Conservation (phyloP, 1,140 invertebrate species). For the Drosophila guanche region DNA sequence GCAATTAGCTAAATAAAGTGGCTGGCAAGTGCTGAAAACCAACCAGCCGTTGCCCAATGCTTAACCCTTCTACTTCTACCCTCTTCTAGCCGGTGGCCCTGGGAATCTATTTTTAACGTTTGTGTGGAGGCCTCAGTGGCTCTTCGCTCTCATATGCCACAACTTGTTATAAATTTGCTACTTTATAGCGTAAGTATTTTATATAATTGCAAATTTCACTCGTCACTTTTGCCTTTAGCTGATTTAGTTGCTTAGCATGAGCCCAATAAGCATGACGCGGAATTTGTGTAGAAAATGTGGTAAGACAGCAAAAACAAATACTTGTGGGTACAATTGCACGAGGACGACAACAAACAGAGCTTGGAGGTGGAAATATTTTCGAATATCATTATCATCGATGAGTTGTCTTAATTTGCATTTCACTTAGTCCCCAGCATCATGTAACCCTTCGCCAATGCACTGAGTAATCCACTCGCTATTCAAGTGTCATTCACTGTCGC, state of each 20-base stretch:
- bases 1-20: constrained; percentile 70
- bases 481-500: constrained; percentile 48
- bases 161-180: constrained; percentile 47
- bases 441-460: constrained; percentile 33
- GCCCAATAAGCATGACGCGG: constrained; percentile 65
- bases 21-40: constrained; percentile 37
- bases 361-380: not conserved
- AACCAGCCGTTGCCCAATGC: constrained; percentile 43
- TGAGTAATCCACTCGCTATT: constrained; percentile 8
- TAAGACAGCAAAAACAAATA: constrained; percentile 14
- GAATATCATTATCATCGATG: constrained; percentile 19
- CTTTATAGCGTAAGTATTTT: constrained; percentile 43
- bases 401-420: constrained; percentile 38
- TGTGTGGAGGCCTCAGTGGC: constrained; percentile 6
- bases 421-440: constrained; percentile 15
- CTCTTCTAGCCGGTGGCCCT: constrained; percentile 31
- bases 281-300: constrained; percentile 43
- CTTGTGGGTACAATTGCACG: too few relatives aligned
- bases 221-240: constrained; percentile 48
- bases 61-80: constrained; percentile 9
- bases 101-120: constrained; percentile 62
- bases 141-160: constrained; percentile 18
- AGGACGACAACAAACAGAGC: too few relatives aligned
- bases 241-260: constrained; percentile 40
- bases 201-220: constrained; percentile 79